Evolutionary conservation across 2,797 vertebrate species (phyloP).

Genomic region (Carduelis carduelis): DNA sequence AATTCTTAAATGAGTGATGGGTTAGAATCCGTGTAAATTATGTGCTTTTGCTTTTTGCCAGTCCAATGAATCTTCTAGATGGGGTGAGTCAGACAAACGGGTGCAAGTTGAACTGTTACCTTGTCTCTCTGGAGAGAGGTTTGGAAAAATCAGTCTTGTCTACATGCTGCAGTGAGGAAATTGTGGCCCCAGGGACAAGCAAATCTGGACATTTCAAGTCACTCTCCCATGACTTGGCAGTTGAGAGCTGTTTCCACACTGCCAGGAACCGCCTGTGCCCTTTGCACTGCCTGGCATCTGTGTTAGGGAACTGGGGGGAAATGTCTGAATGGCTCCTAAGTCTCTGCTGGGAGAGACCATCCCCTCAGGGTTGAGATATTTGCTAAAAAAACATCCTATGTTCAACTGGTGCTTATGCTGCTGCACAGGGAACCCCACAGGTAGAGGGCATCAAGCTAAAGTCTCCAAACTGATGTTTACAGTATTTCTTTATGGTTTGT

Average conservation of each 20-base stretch:
- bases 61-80: neutral
- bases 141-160: neutral
- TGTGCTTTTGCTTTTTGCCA: neutral
- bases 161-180: constrained; percentile 17
- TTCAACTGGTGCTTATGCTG: neutral
- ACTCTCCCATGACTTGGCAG: constrained; percentile 17
- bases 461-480: neutral
- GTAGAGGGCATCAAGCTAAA: neutral
- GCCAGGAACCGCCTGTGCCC: neutral
- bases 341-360: neutral
- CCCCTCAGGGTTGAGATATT: neutral
- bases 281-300: constrained; percentile 22
- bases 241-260: constrained; percentile 10
- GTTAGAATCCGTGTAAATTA: neutral
- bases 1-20: neutral
- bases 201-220: neutral
- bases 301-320: neutral
- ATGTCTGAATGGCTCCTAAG: neutral
- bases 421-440: neutral
- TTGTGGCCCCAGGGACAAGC: neutral
- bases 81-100: accelerated
- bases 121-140: neutral
- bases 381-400: accelerated
- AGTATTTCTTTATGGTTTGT: neutral
- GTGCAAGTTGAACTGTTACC: neutral